Base-by-base conservation (phyloP, 92 coral and sea anemone genomes). In the Parazoanthus swiftii region DNA sequence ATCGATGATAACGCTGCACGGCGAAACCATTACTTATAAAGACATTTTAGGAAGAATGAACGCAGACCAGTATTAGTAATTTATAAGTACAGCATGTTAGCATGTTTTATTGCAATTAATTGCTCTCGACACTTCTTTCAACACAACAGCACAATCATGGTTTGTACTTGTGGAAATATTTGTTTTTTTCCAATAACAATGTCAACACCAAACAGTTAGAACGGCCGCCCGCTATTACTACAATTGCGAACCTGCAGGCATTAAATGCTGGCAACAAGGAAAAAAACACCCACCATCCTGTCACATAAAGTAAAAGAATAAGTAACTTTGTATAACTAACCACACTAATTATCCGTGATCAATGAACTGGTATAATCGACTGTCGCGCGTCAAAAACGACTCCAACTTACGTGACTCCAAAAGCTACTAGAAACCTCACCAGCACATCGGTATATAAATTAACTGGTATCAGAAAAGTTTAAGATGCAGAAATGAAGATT, bases 291-390 rank as follows among this genome's bases (percentile, higher is more conserved):
- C 14, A 81, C 3, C 63, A 10, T 58, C 18, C 29, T 81, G 10
- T 4, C 67, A 51, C 70, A 50, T 4, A 43, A 50, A 79, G 83
- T 50, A 63, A 59, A 63, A 81, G 48, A 81, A 81, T 74, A 81
- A 66, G 51, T 38, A 3, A 59, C 56, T 21, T 77, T 43, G 68
- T 51, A 50, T 23, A 25, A 14, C 26, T 29, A 37, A 58, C 18
- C 68, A 26, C 38, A 51, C 35, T 29, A 29, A 29, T 29, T 18
- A 42, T 76, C 33, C 65, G n/a, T 70, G 87, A 44, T 42, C 59
- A 44, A 6, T 20, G 80, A 42, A n/a, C 23, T n/a, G 48, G 21
- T 39, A 39, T 39, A 39, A 18, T 37, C 43, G 48, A 44, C 13
- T 9, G n/a, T 29, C 33, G 33, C 43, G 23, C 70, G 39, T 20